Conservation (phyloP, 2,113 vertebrate genomes). For the Mus spicilegus region DNA sequence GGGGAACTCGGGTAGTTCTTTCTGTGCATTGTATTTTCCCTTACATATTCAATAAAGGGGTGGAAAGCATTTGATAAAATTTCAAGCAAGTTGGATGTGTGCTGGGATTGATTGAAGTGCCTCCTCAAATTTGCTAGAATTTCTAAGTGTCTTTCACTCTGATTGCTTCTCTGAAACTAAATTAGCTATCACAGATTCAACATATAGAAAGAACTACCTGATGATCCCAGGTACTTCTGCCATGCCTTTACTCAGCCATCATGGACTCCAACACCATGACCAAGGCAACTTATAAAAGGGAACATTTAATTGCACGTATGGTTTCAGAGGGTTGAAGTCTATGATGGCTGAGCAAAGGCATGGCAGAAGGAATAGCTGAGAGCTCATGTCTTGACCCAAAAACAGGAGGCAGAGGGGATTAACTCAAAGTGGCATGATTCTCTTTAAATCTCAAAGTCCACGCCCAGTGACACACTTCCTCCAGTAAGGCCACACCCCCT, state of each 20-base stretch:
- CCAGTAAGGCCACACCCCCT: neutral
- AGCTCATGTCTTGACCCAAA: neutral
- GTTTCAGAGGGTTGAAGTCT: neutral
- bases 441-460: neutral
- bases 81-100: neutral
- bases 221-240: too few relatives aligned
- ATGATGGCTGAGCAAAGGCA: neutral
- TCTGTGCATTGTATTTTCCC: neutral
- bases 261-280: neutral
- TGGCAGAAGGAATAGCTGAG: neutral
- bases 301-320: neutral
- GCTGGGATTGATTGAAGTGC: neutral
- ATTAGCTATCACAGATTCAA: neutral
- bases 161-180: constrained; percentile 3
- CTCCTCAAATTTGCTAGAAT: neutral
- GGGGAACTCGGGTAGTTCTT: neutral
- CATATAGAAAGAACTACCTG: too few relatives aligned
- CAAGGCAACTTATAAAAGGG: neutral
- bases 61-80: neutral
- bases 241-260: too few relatives aligned
- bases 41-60: neutral
- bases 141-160: neutral
- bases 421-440: neutral
- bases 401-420: neutral
- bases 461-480: neutral